These are phyloP conservation scores for Tokudaia tokunoshimensis DNA, from an alignment of 2,797 vertebrate species.

Conservation along the genomic window DNA sequence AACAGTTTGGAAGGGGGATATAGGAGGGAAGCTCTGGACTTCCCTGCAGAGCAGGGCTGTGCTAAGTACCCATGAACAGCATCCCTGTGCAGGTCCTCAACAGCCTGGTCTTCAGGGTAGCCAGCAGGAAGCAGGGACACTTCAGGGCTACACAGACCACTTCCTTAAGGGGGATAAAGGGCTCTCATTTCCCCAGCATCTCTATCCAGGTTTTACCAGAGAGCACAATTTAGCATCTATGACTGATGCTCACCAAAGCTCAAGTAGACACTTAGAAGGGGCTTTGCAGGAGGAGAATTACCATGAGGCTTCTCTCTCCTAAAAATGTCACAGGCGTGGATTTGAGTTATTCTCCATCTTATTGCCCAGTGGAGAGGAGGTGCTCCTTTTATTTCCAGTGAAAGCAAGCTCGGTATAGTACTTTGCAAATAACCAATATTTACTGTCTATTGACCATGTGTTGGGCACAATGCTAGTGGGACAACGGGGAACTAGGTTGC, in stretches of 20 bases:
- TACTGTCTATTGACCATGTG: neutral
- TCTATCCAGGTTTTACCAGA: neutral
- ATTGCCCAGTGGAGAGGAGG: neutral
- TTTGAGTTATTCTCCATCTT: neutral
- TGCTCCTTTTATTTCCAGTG: neutral
- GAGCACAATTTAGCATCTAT: neutral
- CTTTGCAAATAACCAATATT: neutral
- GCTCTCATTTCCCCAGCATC: neutral
- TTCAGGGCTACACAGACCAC: too few relatives aligned
- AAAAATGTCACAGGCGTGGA: neutral
- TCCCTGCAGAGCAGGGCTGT: rapidly evolving
- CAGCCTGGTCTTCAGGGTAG: neutral
- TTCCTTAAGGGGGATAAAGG: neutral
- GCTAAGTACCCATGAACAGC: neutral
- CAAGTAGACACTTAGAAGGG: neutral
- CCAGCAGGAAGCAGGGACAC: too few relatives aligned
- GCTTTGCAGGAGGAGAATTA: neutral
- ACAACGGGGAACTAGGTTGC: neutral
- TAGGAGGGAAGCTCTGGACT: neutral
- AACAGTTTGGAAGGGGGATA: rapidly evolving
- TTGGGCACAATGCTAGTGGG: neutral
- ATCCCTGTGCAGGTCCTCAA: neutral
- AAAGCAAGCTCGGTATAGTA: neutral
- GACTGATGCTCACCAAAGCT: neutral
- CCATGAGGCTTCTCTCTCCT: neutral